A percentile compares a stretch with the other conserved stretches of the same genome.
Evolutionary conservation across 2,113 vertebrate genomes (phyloP).

Genomic region (Centropus bengalensis): DNA sequence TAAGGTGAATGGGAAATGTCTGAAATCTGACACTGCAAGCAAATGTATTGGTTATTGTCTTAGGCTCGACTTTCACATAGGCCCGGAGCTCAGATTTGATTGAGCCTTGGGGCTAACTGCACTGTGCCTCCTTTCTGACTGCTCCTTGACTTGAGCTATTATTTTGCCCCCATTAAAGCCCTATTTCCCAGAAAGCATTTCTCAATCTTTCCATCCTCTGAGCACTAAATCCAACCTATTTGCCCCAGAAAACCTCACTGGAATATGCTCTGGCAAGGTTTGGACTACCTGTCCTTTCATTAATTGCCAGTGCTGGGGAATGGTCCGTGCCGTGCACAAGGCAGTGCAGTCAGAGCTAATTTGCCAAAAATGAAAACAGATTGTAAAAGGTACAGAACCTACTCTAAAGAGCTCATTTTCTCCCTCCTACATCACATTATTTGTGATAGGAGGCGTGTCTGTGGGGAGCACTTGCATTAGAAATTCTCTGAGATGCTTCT

Average conservation of each 20-base stretch:
- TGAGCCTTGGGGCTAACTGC: background rate
- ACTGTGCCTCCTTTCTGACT: background rate
- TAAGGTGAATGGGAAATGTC: slow-evolving; percentile 26
- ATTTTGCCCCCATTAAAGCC: background rate
- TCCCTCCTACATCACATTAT: background rate
- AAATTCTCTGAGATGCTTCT: background rate
- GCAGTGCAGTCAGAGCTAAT: background rate
- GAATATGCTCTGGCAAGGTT: background rate
- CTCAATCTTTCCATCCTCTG: background rate
- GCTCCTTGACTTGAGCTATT: background rate
- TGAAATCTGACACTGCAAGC: background rate
- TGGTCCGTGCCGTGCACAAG: background rate
- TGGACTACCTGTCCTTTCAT: background rate
- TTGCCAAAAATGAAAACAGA: background rate
- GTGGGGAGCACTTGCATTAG: background rate
- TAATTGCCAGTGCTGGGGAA: background rate
- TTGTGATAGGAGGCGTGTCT: background rate
- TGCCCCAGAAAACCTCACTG: background rate
- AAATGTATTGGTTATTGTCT: background rate
- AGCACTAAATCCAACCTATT: background rate
- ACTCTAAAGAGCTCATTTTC: background rate
- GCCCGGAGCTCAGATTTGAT: background rate
- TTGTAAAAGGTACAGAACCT: background rate
- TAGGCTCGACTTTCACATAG: background rate
- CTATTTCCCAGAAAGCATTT: background rate